Conservation (phyloP, 2,113 vertebrate genomes). For the Phrynosoma blainvillii region DNA sequence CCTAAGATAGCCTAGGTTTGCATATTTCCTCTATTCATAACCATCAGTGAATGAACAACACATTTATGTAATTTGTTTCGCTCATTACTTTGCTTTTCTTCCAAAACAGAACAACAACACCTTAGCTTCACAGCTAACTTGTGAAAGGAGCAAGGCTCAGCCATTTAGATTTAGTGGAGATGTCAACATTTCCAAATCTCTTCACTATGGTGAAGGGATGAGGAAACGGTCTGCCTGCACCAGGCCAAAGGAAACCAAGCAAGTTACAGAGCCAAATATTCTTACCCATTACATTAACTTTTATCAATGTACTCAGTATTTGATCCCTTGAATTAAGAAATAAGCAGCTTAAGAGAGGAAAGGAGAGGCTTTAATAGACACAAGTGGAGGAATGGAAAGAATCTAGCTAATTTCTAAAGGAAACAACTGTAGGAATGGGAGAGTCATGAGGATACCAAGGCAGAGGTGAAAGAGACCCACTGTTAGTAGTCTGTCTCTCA, state of each 20-base stretch:
- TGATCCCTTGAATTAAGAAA: neutral
- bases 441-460: constrained; percentile 22
- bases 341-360: neutral
- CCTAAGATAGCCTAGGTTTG: neutral
- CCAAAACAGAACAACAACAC: neutral
- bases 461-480: neutral
- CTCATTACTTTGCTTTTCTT: neutral
- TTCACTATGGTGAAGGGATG: neutral
- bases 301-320: neutral
- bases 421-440: neutral
- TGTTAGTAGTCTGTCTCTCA: constrained; percentile 31
- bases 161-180: neutral
- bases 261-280: neutral
- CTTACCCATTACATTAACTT: neutral
- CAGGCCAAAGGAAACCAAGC: neutral
- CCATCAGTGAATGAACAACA: neutral
- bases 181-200: neutral
- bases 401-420: neutral
- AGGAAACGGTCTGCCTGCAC: neutral
- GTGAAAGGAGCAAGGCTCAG: neutral
- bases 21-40: neutral
- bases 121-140: neutral
- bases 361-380: neutral
- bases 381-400: accelerated
- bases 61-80: neutral